phyloP scores from a whole-genome alignment of 1,140 invertebrate genomes.

The Drosophila bipectinata region DNA sequence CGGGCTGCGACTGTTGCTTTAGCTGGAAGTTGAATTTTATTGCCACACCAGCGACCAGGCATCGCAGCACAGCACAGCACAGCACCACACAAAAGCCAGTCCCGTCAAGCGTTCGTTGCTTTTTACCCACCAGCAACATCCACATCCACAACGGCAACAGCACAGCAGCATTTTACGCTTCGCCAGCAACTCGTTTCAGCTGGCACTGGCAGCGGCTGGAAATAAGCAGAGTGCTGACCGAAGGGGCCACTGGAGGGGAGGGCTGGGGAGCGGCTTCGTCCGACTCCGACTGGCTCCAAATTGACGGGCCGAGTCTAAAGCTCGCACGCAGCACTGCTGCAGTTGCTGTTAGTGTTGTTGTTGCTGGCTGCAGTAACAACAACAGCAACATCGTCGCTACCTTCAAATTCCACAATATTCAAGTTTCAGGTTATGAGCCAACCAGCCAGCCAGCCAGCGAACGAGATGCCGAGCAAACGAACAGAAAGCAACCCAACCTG shows the following conservation, averaged over 20 bases:
- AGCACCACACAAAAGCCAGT: slow-evolving; percentile 46
- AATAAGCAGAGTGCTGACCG: slow-evolving; percentile 23
- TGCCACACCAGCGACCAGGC: slow-evolving; percentile 69
- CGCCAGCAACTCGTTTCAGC: slow-evolving; percentile 79
- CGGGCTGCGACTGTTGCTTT: slow-evolving; percentile 58
- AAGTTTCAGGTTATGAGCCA: slow-evolving; percentile 82
- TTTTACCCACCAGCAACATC: slow-evolving; percentile 56
- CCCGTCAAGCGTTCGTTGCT: slow-evolving; percentile 69
- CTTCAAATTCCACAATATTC: slow-evolving; percentile 83
- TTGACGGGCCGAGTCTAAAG: slow-evolving; percentile 77
- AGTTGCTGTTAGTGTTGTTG: slow-evolving; percentile 43
- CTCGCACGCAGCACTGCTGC: slow-evolving; percentile 70
- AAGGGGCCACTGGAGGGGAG: background rate
- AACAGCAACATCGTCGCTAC: slow-evolving; percentile 58
- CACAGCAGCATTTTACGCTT: slow-evolving; percentile 66
- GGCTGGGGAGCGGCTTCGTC: background rate
- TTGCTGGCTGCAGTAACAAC: slow-evolving; percentile 21
- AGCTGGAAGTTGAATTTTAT: slow-evolving; percentile 73
- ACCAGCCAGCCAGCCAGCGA: slow-evolving; percentile 33
- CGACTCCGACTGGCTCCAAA: slow-evolving; percentile 67
- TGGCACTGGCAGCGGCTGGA: slow-evolving; percentile 49
- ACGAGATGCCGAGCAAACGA: slow-evolving; percentile 19
- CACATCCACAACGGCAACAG: slow-evolving; percentile 9
- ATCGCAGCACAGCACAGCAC: slow-evolving; percentile 40
- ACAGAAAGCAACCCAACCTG: slow-evolving; percentile 61